Evolutionary conservation across 1,140 invertebrate genomes (phyloP), one percentile per base, ranked within the genome.

Genomic region (Temnothorax curvispinosus): DNA sequence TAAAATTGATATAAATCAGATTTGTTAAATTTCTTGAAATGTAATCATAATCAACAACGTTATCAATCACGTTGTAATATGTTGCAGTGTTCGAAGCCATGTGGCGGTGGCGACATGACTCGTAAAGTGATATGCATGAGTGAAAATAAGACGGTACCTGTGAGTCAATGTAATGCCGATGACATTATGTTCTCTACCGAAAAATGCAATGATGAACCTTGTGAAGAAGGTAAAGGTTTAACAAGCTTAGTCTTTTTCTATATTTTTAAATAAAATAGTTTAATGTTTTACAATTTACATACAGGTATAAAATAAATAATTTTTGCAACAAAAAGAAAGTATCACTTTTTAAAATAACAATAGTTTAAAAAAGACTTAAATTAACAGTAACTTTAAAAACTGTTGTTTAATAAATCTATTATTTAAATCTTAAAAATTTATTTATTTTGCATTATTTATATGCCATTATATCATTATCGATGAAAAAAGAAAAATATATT

Each of bases 101-200:
- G 98, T 91, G 98, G 97, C 3, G 98, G 98, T 11, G 98, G 98
- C 11, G 96, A 96, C 65, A 97, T 97, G 92, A 95, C 94, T 2
- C 96, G 98, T 9, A 97, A 97, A 92, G 97, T 98, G 0, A 95
- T 99, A 82, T 99, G 98, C 92, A 94, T 99, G 69, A 96, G 96
- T 60, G 97, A 98, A 78, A 97, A 97, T 47, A 95, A 95, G 60
- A 96, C 96, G 11, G 96, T 97, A 2, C 90, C 96, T 60, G 80
- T 94, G 0, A 92, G 81, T 0, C 96, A 97, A 62, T 99, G 98
- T 90, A 96, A 97, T 91, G 93, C 95, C 8, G 95, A 96, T 11
- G 95, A 94, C 41, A 96, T 98, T 38, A 96, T 97, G 78, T 97
- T 97, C 47, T 91, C 96, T 0, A 96, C 93, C 47, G 97, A 98